Conservation (phyloP, 2,888 invertebrate species). For the Leptopterna dolabrata region DNA sequence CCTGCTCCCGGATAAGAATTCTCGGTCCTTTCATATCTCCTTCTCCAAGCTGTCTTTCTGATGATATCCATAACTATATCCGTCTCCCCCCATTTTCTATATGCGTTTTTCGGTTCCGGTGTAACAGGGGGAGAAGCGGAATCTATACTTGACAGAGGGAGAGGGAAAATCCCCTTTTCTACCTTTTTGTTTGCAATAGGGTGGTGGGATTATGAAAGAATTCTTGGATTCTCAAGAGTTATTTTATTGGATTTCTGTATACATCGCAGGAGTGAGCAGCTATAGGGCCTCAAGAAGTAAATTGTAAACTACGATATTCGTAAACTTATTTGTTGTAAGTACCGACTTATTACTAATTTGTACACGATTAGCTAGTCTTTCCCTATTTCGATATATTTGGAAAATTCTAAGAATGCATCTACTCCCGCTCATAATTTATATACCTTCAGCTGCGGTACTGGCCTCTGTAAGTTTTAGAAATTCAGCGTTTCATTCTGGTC, state of each 20-base stretch:
- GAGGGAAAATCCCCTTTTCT: not conserved
- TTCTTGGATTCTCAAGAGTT: not conserved
- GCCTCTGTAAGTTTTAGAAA: too few species aligned
- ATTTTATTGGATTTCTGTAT: not conserved
- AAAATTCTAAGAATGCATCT: too few species aligned
- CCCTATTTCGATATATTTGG: too few species aligned
- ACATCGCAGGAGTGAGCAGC: too few species aligned
- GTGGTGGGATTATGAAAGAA: not conserved
- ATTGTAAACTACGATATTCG: too few species aligned
- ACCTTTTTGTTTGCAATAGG: not conserved
- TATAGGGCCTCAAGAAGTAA: too few species aligned
- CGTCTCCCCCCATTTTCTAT: slow-evolving; percentile 31
- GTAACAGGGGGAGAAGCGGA: slow-evolving; percentile 3
- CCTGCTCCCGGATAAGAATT: not conserved
- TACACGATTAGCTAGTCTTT: too few species aligned
- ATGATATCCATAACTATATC: slow-evolving; percentile 53
- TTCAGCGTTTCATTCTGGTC: too few species aligned
- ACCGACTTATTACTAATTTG: too few species aligned
- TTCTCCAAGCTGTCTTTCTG: slow-evolving; percentile 45
- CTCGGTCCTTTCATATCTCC: slow-evolving; percentile 23
- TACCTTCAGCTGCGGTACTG: too few species aligned
- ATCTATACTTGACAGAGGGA: not conserved
- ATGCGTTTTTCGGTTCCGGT: slow-evolving; percentile 41
- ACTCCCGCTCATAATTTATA: too few species aligned
- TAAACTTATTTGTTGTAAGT: too few species aligned